Percentiles rank a stretch among this genome's conserved stretches.
Evolutionary conservation across 2,888 invertebrate species (phyloP).

Genomic region (Leptodirus hochenwartii): DNA sequence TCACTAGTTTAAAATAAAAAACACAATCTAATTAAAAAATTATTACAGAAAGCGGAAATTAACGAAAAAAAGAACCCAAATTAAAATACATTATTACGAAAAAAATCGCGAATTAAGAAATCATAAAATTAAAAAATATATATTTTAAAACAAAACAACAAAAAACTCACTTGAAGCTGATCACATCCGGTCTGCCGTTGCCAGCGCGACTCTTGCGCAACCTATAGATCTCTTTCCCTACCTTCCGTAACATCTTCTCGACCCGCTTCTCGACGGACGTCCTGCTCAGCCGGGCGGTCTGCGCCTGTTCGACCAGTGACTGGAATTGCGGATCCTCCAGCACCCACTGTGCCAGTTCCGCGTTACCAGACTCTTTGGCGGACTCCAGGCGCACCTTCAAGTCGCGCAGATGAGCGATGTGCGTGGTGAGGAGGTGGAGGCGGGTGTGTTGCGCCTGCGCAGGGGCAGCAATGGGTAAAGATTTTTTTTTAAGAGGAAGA

Average conservation of each 20-base stretch:
- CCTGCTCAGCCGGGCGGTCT: slow-evolving; percentile 31
- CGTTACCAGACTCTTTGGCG: slow-evolving; percentile 67
- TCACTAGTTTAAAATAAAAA: too few species aligned
- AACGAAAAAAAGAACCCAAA: too few species aligned
- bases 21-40: too few species aligned
- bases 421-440: slow-evolving; percentile 64
- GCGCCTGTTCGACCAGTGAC: slow-evolving; percentile 42
- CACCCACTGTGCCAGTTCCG: slow-evolving; percentile 69
- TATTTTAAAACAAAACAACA: too few species aligned
- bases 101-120: too few species aligned
- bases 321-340: slow-evolving; percentile 77
- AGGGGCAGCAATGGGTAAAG: too few species aligned
- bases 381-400: slow-evolving; percentile 68
- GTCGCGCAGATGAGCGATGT: slow-evolving; percentile 63
- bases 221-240: slow-evolving; percentile 82
- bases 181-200: slow-evolving; percentile 75
- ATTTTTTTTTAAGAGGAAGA: too few species aligned
- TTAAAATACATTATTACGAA: too few species aligned
- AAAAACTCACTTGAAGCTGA: slow-evolving; percentile 76
- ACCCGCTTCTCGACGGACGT: slow-evolving; percentile 48
- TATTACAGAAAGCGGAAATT: too few species aligned
- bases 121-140: too few species aligned
- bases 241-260: slow-evolving; percentile 67
- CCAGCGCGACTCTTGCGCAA: slow-evolving; percentile 73
- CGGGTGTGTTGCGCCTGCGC: slow-evolving; percentile 83